Evolutionary conservation across 1,140 invertebrate genomes (phyloP).

Genomic region (Hylaeus volcanicus): DNA sequence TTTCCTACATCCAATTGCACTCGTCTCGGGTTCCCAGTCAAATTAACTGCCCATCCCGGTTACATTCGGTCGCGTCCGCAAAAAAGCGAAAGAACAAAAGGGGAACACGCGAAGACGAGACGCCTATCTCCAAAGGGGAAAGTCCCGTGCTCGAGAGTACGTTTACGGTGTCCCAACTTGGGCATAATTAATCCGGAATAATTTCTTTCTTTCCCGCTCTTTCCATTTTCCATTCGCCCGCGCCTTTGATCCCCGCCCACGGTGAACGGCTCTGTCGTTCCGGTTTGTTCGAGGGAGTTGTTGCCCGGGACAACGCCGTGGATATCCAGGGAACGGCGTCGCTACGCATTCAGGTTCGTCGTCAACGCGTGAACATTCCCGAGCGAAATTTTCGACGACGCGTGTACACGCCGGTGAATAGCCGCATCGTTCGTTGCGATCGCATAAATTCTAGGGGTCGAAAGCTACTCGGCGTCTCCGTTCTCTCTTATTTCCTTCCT

Average conservation of each 20-base stretch:
- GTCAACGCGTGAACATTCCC: constrained; percentile 11
- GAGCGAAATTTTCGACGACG: not conserved
- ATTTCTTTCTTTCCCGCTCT: constrained; percentile 31
- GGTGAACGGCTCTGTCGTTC: not conserved
- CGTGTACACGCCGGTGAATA: not conserved
- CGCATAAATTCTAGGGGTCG: constrained; percentile 3
- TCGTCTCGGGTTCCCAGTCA: not conserved
- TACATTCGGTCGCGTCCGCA: not conserved
- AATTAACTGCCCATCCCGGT: constrained; percentile 20
- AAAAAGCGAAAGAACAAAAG: constrained; percentile 18
- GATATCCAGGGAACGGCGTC: not conserved
- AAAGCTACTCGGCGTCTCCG: not conserved
- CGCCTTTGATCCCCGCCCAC: constrained; percentile 33
- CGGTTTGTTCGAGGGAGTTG: not conserved
- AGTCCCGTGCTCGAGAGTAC: not conserved
- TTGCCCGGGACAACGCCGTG: constrained; percentile 26
- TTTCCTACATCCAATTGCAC: not conserved
- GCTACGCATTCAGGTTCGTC: not conserved
- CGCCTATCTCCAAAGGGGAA: constrained; percentile 3
- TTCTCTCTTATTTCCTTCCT: not conserved
- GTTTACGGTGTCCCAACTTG: constrained; percentile 26
- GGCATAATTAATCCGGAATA: constrained; percentile 54
- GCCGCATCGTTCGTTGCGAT: not conserved
- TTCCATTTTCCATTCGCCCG: constrained; percentile 5
- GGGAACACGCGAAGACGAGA: constrained; percentile 13